phyloP scores from a whole-genome alignment of 64 coral and sea anemone genomes.

The Montipora sp. region DNA sequence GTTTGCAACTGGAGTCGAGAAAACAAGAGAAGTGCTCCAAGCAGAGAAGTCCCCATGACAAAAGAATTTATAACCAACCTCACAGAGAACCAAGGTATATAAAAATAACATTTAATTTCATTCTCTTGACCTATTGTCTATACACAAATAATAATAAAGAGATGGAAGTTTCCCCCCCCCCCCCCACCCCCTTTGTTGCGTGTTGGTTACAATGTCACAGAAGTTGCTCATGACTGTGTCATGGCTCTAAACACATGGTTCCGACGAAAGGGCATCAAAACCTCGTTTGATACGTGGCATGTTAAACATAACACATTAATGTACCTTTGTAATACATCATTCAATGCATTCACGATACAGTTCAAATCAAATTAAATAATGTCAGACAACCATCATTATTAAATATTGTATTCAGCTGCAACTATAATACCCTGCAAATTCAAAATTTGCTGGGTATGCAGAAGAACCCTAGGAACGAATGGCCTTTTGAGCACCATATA shows the following conservation, averaged over 20 bases:
- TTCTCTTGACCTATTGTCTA: not conserved
- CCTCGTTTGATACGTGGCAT: conserved; percentile 50
- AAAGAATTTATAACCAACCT: conserved; percentile 49
- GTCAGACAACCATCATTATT: too few species aligned
- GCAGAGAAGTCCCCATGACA: conserved; percentile 51
- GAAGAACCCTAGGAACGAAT: too few species aligned
- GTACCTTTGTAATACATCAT: too few species aligned
- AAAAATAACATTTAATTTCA: too few species aligned
- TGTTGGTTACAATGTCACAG: not conserved
- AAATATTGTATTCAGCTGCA: too few species aligned
- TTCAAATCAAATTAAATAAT: too few species aligned
- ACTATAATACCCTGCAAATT: too few species aligned
- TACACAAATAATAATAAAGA: too few species aligned
- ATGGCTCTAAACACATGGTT: conserved; percentile 27
- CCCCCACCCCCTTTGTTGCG: too few species aligned
- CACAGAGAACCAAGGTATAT: not conserved
- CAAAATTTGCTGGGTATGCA: too few species aligned
- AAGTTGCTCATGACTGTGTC: conserved; percentile 44
- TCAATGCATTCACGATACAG: too few species aligned
- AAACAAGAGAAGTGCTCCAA: conserved; percentile 15
- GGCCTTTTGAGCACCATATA: too few species aligned
- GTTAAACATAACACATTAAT: not conserved
- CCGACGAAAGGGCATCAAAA: conserved; percentile 36
- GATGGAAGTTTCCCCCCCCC: not conserved
- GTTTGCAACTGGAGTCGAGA: conserved; percentile 9